Evolutionary conservation across 2,797 vertebrate genomes (phyloP).

Genomic region (Anolis apletophallus): DNA sequence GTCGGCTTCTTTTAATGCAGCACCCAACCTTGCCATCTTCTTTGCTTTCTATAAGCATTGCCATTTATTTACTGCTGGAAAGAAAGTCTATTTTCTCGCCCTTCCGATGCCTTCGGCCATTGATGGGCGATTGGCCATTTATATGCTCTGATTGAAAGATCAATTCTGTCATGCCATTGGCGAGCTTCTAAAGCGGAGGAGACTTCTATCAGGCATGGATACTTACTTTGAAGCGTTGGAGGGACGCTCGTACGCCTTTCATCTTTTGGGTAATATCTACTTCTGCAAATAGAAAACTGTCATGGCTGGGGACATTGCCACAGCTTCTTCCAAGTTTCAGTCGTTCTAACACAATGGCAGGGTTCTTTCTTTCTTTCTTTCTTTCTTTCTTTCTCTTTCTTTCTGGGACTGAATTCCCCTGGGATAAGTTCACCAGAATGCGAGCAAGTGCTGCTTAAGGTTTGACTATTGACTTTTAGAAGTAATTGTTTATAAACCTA

Average conservation of each 20-base stretch:
- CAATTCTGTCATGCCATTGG: slow-evolving; percentile 26
- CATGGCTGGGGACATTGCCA: not conserved
- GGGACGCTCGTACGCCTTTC: not conserved
- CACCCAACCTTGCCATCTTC: not conserved
- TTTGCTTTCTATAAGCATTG: slow-evolving; percentile 10
- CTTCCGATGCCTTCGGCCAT: slow-evolving; percentile 34
- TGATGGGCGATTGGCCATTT: slow-evolving; percentile 19
- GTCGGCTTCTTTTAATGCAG: not conserved
- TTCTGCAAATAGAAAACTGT: not conserved
- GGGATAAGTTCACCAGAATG: too few species aligned
- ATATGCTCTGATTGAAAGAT: slow-evolving; percentile 42
- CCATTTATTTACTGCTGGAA: slow-evolving; percentile 4
- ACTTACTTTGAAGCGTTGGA: slow-evolving; percentile 15
- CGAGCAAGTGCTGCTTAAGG: too few species aligned
- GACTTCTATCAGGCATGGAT: not conserved
- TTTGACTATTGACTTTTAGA: too few species aligned
- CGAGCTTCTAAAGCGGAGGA: slow-evolving; percentile 7
- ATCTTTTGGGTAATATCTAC: not conserved
- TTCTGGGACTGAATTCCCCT: not conserved
- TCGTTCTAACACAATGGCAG: not conserved
- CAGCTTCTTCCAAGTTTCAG: not conserved
- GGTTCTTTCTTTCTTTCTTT: not conserved
- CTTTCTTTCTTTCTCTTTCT: too few species aligned
- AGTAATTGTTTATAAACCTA: too few species aligned
- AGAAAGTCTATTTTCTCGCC: slow-evolving; percentile 2